phyloP scores from a whole-genome alignment of 2,888 invertebrate species.

The Watsonalla cultraria region DNA sequence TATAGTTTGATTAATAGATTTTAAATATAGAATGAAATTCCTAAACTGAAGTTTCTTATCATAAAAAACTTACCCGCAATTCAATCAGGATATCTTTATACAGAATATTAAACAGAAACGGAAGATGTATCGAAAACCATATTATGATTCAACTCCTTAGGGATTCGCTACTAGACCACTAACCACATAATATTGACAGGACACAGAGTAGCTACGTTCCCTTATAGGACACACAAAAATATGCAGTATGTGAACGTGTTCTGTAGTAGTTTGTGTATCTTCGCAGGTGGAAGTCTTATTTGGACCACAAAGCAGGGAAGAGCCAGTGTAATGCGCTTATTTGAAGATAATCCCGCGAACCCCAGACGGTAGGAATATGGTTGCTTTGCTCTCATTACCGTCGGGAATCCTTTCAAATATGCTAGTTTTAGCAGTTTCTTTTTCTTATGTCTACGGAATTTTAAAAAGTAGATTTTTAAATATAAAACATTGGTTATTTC shows the following conservation, averaged over 20 bases:
- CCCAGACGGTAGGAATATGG: neutral
- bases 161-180: conserved; percentile 21
- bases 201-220: conserved; percentile 21
- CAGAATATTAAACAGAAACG: conserved; percentile 19
- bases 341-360: conserved; percentile 58
- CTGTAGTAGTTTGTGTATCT: conserved; percentile 5
- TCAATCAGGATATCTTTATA: too few relatives aligned
- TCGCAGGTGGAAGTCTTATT: conserved; percentile 47
- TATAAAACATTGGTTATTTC: neutral
- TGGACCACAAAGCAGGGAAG: conserved; percentile 56
- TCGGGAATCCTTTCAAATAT: neutral
- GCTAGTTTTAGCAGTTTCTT: too few relatives aligned
- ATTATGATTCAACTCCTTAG: conserved; percentile 31
- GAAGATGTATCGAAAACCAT: conserved; percentile 49
- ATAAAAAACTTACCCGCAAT: too few relatives aligned
- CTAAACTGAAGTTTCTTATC: too few relatives aligned
- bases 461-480: too few relatives aligned
- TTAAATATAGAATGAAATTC: too few relatives aligned
- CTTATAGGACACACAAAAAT: conserved; percentile 1
- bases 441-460: too few relatives aligned
- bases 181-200: conserved; percentile 8
- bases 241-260: conserved; percentile 11
- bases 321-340: conserved; percentile 65
- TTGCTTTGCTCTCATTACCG: conserved; percentile 4
- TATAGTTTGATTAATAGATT: too few relatives aligned